Evolutionary conservation across 2,797 vertebrate species (phyloP).

Genomic region (Anableps anableps): DNA sequence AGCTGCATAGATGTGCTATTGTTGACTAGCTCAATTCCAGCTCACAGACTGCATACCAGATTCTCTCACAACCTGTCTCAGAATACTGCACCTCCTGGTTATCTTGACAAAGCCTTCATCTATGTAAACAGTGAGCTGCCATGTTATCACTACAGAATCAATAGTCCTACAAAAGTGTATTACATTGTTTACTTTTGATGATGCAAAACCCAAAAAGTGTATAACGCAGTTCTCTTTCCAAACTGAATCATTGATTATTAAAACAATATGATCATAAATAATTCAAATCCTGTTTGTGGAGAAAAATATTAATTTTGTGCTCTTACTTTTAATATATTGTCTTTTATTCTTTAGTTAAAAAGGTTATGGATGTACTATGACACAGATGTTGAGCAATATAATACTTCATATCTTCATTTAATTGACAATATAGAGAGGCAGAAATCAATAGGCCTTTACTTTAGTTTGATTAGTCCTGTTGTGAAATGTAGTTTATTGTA

Average conservation of each 20-base stretch:
- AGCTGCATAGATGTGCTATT: constrained; percentile 64
- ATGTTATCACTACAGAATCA: constrained; percentile 62
- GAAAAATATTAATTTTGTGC: not conserved
- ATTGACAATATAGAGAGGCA: not conserved
- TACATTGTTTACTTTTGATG: constrained; percentile 52
- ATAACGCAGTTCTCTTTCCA: constrained; percentile 4
- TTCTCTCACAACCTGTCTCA: constrained; percentile 69
- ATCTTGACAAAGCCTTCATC: constrained; percentile 75
- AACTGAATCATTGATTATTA: constrained; percentile 11
- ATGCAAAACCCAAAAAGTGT: constrained; percentile 32
- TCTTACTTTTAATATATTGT: not conserved
- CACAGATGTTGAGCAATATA: not conserved
- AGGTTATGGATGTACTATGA: not conserved
- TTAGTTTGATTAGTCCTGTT: not conserved
- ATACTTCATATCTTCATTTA: not conserved
- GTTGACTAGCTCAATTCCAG: constrained; percentile 63
- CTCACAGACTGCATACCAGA: constrained; percentile 63
- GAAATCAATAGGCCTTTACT: not conserved
- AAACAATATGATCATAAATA: not conserved
- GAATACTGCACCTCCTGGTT: constrained; percentile 76
- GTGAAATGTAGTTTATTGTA: not conserved
- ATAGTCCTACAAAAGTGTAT: constrained; percentile 40
- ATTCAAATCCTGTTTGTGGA: not conserved
- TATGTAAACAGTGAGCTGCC: constrained; percentile 69
- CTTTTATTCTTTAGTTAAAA: too few relatives aligned